Conservation (phyloP, 2,888 invertebrate genomes). For the Amphiduros pacificus region DNA sequence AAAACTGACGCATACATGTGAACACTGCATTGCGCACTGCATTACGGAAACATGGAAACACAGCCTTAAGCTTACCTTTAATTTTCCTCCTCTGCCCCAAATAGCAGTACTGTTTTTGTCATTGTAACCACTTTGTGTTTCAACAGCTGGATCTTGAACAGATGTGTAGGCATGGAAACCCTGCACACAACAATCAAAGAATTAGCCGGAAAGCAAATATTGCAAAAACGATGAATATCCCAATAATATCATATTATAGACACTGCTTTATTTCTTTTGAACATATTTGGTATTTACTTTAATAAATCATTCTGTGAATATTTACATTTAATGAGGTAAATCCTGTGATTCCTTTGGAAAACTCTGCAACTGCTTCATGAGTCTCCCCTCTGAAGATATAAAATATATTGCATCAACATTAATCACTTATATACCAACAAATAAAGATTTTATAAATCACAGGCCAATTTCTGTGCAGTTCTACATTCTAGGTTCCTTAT, state of each 20-base stretch:
- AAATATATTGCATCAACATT: no score
- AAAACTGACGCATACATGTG: no score
- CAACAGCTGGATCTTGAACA: slow-evolving; percentile 73
- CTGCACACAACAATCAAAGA: neutral
- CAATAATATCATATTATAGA: no score
- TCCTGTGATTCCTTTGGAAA: slow-evolving; percentile 69
- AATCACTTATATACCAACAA: no score
- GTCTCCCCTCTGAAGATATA: slow-evolving; percentile 66
- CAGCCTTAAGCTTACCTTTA: slow-evolving; percentile 66
- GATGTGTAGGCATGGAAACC: slow-evolving; percentile 61
- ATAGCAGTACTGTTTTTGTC: slow-evolving; percentile 72
- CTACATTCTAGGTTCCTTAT: no score
- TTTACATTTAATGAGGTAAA: slow-evolving; percentile 69
- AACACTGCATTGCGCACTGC: no score
- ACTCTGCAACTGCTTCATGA: slow-evolving; percentile 69
- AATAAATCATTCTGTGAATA: no score
- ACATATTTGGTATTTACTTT: no score
- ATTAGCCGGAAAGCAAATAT: neutral
- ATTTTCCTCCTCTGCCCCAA: slow-evolving; percentile 79
- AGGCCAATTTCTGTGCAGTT: no score
- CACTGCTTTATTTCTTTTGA: no score
- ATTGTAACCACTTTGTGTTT: slow-evolving; percentile 73
- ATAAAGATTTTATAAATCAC: no score
- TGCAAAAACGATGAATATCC: neutral
- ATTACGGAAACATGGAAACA: no score